phyloP scores from a whole-genome alignment of 2,113 vertebrate genomes.

The Lethenteron reissneri region DNA sequence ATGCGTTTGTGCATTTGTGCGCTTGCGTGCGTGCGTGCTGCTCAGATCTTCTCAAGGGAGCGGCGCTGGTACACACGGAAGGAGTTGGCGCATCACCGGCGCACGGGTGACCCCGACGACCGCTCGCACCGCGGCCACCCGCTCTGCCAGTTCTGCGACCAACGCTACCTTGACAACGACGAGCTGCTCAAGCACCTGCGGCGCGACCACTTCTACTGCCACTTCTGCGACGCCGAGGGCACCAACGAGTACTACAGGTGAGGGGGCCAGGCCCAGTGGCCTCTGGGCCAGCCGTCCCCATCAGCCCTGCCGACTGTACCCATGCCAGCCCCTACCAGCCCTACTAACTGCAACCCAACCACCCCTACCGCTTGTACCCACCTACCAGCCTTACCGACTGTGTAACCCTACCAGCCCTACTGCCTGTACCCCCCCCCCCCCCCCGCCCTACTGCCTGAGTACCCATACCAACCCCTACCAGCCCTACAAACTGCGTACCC shows the following conservation, averaged over 20 bases:
- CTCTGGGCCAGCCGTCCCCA: too few relatives aligned
- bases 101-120: conserved; percentile 72
- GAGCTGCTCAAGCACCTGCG: conserved; percentile 79
- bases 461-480: too few relatives aligned
- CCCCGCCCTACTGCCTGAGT: too few relatives aligned
- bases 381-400: too few relatives aligned
- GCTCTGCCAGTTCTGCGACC: conserved; percentile 86
- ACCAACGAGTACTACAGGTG: conserved; percentile 93
- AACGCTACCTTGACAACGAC: conserved; percentile 82
- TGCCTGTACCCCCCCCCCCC: too few relatives aligned
- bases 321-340: too few relatives aligned
- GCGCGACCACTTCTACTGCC: conserved; percentile 86
- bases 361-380: too few relatives aligned
- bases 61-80: conserved; percentile 86
- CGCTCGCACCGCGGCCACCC: conserved; percentile 86
- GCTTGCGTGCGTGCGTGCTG: not conserved
- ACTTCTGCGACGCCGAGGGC: conserved; percentile 82
- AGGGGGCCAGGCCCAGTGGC: not conserved
- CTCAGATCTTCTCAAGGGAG: conserved; percentile 68
- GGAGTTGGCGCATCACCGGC: conserved; percentile 69
- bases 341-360: too few relatives aligned
- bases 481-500: too few relatives aligned
- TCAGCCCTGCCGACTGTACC: too few relatives aligned
- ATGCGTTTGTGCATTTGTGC: too few relatives aligned
- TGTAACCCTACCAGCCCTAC: too few relatives aligned